Evolutionary conservation across 1,140 invertebrate species (phyloP).

Genomic region (Zaprionus camerounensis): DNA sequence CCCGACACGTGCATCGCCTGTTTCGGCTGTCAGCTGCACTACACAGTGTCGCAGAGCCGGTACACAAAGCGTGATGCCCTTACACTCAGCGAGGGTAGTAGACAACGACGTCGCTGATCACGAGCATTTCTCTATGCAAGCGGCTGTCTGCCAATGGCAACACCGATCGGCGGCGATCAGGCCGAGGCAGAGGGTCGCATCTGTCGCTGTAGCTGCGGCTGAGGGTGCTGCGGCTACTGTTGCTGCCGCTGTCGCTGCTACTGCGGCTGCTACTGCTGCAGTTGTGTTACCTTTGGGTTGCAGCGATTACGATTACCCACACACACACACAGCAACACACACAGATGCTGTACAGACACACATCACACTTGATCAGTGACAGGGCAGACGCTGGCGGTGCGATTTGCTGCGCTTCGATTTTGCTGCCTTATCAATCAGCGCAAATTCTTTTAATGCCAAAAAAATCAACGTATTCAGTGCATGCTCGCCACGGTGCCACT

Average conservation of each 20-base stretch:
- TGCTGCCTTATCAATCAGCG: slow-evolving; percentile 73
- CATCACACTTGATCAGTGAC: slow-evolving; percentile 60
- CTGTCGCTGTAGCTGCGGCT: slow-evolving; percentile 12
- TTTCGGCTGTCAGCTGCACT: not conserved
- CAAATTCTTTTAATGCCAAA: slow-evolving; percentile 74
- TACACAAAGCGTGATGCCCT: slow-evolving; percentile 5
- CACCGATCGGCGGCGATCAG: slow-evolving; percentile 5
- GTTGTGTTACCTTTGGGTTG: slow-evolving; percentile 64
- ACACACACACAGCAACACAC: not conserved
- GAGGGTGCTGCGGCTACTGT: slow-evolving; percentile 25
- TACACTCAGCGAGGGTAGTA: slow-evolving; percentile 35
- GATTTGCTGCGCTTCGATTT: slow-evolving; percentile 67
- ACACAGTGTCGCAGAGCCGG: slow-evolving; percentile 7
- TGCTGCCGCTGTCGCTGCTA: slow-evolving; percentile 36
- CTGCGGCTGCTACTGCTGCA: slow-evolving; percentile 36
- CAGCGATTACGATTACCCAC: slow-evolving; percentile 50
- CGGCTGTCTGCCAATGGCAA: slow-evolving; percentile 47
- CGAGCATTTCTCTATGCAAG: slow-evolving; percentile 65
- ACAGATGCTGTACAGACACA: slow-evolving; percentile 10
- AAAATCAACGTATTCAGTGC: slow-evolving; percentile 68
- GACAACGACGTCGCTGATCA: slow-evolving; percentile 63
- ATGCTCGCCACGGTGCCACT: slow-evolving; percentile 63
- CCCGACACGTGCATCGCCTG: not conserved
- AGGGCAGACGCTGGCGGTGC: slow-evolving; percentile 62
- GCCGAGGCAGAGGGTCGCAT: slow-evolving; percentile 22